Base-by-base conservation (phyloP, 1,140 invertebrate genomes). In the Copidosoma floridanum region DNA sequence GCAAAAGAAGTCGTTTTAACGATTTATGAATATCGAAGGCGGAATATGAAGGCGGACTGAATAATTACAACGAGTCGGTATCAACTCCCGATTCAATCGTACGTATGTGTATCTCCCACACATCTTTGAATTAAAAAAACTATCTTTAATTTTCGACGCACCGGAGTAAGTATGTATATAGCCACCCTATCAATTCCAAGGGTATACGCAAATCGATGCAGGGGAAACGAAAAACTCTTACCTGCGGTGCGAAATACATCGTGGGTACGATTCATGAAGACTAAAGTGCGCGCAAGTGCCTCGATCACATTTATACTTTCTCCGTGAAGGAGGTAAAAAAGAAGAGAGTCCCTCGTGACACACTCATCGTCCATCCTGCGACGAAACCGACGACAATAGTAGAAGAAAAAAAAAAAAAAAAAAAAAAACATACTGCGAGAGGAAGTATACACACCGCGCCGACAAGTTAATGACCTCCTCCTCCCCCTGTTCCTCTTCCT, bases 251-350 rank as follows among this genome's bases (percentile, higher is more conserved):
- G 71, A 70, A 67, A 70, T 70, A 69, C 74, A 76, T 76, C 70
- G 68, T 76, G 70, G 65, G 58, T 75, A 59, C 56, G 62, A 60
- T 60, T 69, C 59, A 62, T 64, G 55, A 66, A 66, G 68, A 76
- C 74, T 76, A 75, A 76, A 67, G 68, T 68, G 63, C 67, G 67
- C 59, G 43, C 65, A 50, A 65, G 63, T 60, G 56, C 37, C 37
- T 55, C 67, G 57, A 69, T 66, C 70, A 72, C 74, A 76, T 76
- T 71, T 76, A 76, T 76, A 76, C 73, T 75, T 74, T 76, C 73
- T 5, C 38, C 5, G 38, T 5, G 16, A 41, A 41, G n/a, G n/a
- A n/a, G n/a, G n/a, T n/a, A 41, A 41, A 32, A 32, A 32, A 32
- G 12, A 12, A 32, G 29, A 32, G 29, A 32, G 38, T 41, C 38